phyloP scores from a whole-genome alignment of 1,140 invertebrate genomes.

The Tribolium madens region DNA sequence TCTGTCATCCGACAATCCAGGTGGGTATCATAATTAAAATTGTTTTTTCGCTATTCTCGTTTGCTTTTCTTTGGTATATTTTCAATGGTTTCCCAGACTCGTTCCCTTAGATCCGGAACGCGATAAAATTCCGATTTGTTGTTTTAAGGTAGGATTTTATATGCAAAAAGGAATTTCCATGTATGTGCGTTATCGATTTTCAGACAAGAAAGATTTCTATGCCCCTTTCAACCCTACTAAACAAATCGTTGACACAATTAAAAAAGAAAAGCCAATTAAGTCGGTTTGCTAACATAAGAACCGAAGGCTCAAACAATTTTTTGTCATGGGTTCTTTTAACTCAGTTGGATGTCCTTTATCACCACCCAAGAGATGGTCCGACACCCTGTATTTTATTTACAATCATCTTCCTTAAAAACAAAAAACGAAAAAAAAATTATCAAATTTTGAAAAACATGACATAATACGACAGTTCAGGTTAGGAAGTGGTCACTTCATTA shows the following conservation, averaged over 20 bases:
- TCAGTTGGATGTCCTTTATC: too few relatives aligned
- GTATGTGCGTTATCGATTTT: not conserved
- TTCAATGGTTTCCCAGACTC: not conserved
- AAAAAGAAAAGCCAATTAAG: too few relatives aligned
- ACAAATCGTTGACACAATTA: not conserved
- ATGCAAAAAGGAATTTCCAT: not conserved
- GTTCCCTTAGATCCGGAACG: not conserved
- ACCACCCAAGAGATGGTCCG: too few relatives aligned
- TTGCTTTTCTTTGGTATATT: not conserved
- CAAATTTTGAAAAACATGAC: too few relatives aligned
- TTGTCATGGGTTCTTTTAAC: too few relatives aligned
- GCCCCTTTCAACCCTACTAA: not conserved
- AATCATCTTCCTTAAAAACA: too few relatives aligned
- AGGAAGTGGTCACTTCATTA: too few relatives aligned
- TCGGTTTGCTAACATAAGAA: too few relatives aligned
- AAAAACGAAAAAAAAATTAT: too few relatives aligned
- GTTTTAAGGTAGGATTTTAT: not conserved
- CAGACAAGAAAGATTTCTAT: not conserved
- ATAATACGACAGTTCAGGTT: too few relatives aligned
- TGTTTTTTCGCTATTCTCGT: not conserved
- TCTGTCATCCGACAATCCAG: not conserved
- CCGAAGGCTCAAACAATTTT: too few relatives aligned
- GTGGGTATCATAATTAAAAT: conserved; percentile 13
- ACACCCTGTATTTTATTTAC: too few relatives aligned
- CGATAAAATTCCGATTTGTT: conserved; percentile 3